Conservation (phyloP, 1,140 invertebrate species). For the Papilio xuthus region DNA sequence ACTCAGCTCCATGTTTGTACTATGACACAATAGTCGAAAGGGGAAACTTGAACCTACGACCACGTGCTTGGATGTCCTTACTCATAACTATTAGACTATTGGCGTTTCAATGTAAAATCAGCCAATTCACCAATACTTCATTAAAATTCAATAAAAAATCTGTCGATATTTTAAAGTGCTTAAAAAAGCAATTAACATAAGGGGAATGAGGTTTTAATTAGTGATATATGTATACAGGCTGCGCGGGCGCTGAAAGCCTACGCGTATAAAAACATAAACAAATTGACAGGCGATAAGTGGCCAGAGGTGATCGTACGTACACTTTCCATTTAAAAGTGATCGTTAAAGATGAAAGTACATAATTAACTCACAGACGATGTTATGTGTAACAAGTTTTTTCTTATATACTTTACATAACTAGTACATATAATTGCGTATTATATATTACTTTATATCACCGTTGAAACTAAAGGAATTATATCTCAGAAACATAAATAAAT, state of each 20-base stretch:
- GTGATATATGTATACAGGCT: neutral
- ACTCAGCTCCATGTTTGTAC: no score
- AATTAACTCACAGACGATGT: neutral
- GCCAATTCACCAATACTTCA: neutral
- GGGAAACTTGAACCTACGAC: no score
- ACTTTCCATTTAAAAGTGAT: conserved; percentile 18
- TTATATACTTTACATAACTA: neutral
- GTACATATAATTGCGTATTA: neutral
- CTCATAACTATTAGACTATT: neutral
- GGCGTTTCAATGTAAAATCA: neutral
- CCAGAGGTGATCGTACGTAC: neutral
- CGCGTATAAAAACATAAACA: neutral
- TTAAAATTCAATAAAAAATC: neutral
- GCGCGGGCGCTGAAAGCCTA: conserved; percentile 1
- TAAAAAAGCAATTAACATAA: neutral
- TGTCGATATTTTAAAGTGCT: conserved; percentile 10
- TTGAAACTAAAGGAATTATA: neutral
- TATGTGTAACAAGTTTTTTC: conserved; percentile 9
- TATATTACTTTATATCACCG: neutral
- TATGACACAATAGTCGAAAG: no score
- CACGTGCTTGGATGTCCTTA: no score
- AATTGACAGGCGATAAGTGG: conserved; percentile 14
- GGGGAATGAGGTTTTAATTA: neutral
- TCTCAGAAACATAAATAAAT: neutral
- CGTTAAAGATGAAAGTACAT: conserved; percentile 10